Conservation (phyloP, 2,888 invertebrate species). For the Drosophila anomelani region DNA sequence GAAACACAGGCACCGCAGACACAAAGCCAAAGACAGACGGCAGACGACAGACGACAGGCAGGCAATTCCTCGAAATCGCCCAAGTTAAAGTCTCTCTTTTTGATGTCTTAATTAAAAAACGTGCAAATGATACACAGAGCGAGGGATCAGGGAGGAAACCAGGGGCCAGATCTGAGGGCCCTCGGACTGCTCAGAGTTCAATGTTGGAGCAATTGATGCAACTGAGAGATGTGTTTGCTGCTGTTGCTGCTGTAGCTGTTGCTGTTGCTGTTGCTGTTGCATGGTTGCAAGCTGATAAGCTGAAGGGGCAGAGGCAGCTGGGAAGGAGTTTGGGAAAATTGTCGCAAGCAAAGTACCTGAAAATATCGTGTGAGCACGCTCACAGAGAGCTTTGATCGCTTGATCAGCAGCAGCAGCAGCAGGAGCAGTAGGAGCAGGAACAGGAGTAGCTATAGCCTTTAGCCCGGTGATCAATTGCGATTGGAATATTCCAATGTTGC, state of each 20-base stretch:
- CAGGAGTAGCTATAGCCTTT: slow-evolving; percentile 36
- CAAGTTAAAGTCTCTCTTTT: slow-evolving; percentile 79
- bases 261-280: slow-evolving; percentile 50
- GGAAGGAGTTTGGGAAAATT: slow-evolving; percentile 56
- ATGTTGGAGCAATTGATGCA: slow-evolving; percentile 81
- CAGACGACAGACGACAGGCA: slow-evolving; percentile 45
- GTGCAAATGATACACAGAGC: slow-evolving; percentile 71
- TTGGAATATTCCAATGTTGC: slow-evolving; percentile 54
- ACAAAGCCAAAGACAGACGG: slow-evolving; percentile 37
- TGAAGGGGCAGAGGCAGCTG: background rate
- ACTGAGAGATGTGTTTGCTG: slow-evolving; percentile 78
- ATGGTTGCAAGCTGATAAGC: slow-evolving; percentile 73
- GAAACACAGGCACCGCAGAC: slow-evolving; percentile 51
- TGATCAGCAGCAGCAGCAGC: slow-evolving; percentile 64
- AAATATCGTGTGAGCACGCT: slow-evolving; percentile 81
- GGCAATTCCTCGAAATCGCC: slow-evolving; percentile 79
- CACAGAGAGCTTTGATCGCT: slow-evolving; percentile 66
- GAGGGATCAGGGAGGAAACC: slow-evolving; percentile 2
- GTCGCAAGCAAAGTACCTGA: slow-evolving; percentile 77
- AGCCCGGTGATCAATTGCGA: slow-evolving; percentile 72
- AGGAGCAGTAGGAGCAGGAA: slow-evolving; percentile 8
- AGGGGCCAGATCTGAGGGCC: slow-evolving; percentile 32
- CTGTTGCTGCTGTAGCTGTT: slow-evolving; percentile 46
- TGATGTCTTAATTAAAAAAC: slow-evolving; percentile 81
- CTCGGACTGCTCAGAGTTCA: slow-evolving; percentile 68